A percentile compares a stretch with the other conserved stretches of the same genome.
These are phyloP conservation scores for Drosophila barbarae DNA, from an alignment of 2,888 invertebrate genomes.

Conservation along the genomic window DNA sequence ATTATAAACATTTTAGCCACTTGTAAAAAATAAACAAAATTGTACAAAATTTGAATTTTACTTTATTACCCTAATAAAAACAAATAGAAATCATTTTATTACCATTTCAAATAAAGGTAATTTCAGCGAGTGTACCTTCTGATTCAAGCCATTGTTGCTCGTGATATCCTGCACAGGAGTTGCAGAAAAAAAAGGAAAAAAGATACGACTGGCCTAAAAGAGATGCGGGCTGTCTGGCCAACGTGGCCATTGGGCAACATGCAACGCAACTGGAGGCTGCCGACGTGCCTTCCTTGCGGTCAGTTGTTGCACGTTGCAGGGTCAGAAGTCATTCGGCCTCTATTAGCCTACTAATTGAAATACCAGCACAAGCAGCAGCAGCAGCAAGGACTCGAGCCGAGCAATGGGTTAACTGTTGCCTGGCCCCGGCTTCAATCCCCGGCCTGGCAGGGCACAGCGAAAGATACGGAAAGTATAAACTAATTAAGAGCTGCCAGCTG, in stretches of 20 bases:
- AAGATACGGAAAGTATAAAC: slow-evolving; percentile 20
- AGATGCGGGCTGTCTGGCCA: slow-evolving; percentile 15
- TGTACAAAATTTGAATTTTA: too few species aligned
- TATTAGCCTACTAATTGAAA: slow-evolving; percentile 39
- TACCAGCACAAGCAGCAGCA: slow-evolving; percentile 16
- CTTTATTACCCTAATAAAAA: too few species aligned
- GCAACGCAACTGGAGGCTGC: slow-evolving; percentile 27
- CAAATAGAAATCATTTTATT: too few species aligned
- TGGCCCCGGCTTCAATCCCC: slow-evolving; percentile 3
- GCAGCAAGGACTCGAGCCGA: neutral
- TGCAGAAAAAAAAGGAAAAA: slow-evolving; percentile 17
- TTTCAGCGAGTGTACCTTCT: neutral
- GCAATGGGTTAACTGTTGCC: slow-evolving; percentile 22
- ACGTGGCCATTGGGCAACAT: slow-evolving; percentile 14
- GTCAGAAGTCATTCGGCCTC: slow-evolving; percentile 35
- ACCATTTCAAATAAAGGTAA: neutral
- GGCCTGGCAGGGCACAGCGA: slow-evolving; percentile 5
- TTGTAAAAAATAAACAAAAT: too few species aligned
- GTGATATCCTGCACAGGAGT: slow-evolving; percentile 12
- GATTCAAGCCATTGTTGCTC: slow-evolving; percentile 15
- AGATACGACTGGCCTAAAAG: slow-evolving; percentile 6
- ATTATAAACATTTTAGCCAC: too few species aligned
- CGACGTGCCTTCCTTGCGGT: slow-evolving; percentile 35
- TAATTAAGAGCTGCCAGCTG: slow-evolving; percentile 24
- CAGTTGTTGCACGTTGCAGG: slow-evolving; percentile 40